phyloP scores from a whole-genome alignment of 2,888 invertebrate genomes.

The Gibbula magus region DNA sequence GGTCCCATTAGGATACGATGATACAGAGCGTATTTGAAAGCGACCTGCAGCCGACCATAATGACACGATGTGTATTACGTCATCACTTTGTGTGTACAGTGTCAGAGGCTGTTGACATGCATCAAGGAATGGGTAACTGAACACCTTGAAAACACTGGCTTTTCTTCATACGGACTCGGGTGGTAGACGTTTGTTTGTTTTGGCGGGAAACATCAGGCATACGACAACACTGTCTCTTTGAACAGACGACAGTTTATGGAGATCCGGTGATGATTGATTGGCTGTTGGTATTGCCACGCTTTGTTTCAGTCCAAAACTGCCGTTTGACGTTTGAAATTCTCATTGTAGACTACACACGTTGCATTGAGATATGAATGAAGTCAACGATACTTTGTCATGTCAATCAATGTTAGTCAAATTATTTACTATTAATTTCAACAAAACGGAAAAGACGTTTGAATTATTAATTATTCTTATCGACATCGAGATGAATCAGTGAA shows the following conservation, averaged over 20 bases:
- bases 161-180: background rate
- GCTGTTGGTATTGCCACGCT: background rate
- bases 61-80: conserved; percentile 11
- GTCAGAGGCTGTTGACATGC: conserved; percentile 18
- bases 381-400: too few species aligned
- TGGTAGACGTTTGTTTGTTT: conserved; percentile 22
- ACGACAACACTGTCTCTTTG: conserved; percentile 6
- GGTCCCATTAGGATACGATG: background rate
- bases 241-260: background rate
- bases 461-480: too few species aligned
- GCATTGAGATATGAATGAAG: too few species aligned
- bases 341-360: too few species aligned
- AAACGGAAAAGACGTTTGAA: too few species aligned
- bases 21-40: conserved; percentile 1
- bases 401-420: too few species aligned
- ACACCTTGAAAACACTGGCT: conserved; percentile 20
- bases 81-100: conserved; percentile 22
- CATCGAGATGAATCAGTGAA: too few species aligned
- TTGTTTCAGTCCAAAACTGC: background rate
- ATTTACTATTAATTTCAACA: too few species aligned
- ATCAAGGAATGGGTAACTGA: background rate
- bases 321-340: too few species aligned
- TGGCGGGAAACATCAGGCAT: conserved; percentile 16
- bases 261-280: background rate
- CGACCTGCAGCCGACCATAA: background rate